Percentiles rank a stretch among this genome's conserved stretches.
phyloP scores from a whole-genome alignment of 2,888 invertebrate genomes.

The Oegoconia quadripuncta region DNA sequence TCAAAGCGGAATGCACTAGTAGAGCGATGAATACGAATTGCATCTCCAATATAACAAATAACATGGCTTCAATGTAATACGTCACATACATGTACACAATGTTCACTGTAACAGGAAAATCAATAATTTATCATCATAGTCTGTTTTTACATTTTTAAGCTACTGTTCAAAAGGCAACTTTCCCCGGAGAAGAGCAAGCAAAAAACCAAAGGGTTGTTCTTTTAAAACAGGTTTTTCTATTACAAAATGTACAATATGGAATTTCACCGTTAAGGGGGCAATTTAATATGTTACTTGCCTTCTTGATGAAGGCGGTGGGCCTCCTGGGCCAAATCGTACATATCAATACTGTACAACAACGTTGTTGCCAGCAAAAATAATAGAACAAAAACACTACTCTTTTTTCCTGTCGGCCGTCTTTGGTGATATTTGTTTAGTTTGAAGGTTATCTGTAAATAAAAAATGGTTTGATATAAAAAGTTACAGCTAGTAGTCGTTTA shows the following conservation, averaged over 20 bases:
- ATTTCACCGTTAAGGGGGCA: no score
- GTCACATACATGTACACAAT: conserved; percentile 23
- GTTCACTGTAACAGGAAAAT: conserved; percentile 22
- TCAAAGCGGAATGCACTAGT: conserved; percentile 55
- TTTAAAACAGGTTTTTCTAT: no score
- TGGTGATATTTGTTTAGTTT: conserved; percentile 21
- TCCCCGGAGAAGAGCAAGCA: no score
- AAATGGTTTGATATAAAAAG: not conserved
- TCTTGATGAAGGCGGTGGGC: not conserved
- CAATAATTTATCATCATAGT: not conserved
- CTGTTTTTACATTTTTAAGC: no score
- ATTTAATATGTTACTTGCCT: no score
- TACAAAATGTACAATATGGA: no score
- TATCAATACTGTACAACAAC: not conserved
- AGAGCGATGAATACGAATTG: conserved; percentile 61
- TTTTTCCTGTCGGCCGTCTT: conserved; percentile 13
- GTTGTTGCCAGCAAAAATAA: conserved; percentile 12
- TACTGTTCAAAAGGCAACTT: no score
- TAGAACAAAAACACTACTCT: conserved; percentile 8
- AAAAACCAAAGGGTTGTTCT: no score
- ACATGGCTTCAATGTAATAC: conserved; percentile 27
- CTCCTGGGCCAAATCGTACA: no score
- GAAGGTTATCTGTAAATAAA: conserved; percentile 29
- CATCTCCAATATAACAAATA: conserved; percentile 41
- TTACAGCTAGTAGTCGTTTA: no score